Percentiles rank a stretch among this genome's conserved stretches.
Evolutionary conservation across 2,797 vertebrate genomes (phyloP).

Genomic region (Chelon auratus): DNA sequence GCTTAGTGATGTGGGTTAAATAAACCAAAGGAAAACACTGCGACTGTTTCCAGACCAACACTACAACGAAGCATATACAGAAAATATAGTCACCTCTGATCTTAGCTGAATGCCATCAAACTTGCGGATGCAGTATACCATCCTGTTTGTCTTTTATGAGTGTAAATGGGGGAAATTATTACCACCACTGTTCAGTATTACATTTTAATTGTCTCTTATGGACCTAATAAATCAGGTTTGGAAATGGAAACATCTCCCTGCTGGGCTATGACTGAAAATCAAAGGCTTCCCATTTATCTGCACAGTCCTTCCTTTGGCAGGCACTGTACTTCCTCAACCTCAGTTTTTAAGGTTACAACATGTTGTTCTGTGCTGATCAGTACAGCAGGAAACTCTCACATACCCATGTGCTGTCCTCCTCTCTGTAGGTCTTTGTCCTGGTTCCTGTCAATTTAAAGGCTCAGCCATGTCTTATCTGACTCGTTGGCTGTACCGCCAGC

Average conservation of each 20-base stretch:
- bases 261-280: not conserved
- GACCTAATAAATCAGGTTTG: not conserved
- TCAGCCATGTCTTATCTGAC: constrained; percentile 45
- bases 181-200: not conserved
- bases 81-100: not conserved
- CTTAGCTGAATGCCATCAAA: not conserved
- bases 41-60: not conserved
- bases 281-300: not conserved
- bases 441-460: constrained; percentile 29
- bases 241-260: not conserved
- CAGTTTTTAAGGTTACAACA: constrained; percentile 9
- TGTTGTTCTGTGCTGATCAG: constrained; percentile 37
- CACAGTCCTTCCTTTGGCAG: constrained; percentile 15
- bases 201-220: not conserved
- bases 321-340: constrained; percentile 13
- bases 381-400: constrained; percentile 7
- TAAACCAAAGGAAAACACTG: constrained; percentile 12
- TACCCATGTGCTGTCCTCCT: constrained; percentile 8
- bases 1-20: constrained; percentile 11
- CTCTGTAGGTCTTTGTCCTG: constrained; percentile 31
- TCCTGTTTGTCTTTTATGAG: constrained; percentile 3
- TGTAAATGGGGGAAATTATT: not conserved
- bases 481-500: not conserved
- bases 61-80: not conserved
- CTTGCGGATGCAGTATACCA: not conserved